Percentiles rank a stretch among this genome's conserved stretches.
Evolutionary conservation across 2,888 invertebrate species (phyloP).

Genomic region (Mechanitis mazaeus): DNA sequence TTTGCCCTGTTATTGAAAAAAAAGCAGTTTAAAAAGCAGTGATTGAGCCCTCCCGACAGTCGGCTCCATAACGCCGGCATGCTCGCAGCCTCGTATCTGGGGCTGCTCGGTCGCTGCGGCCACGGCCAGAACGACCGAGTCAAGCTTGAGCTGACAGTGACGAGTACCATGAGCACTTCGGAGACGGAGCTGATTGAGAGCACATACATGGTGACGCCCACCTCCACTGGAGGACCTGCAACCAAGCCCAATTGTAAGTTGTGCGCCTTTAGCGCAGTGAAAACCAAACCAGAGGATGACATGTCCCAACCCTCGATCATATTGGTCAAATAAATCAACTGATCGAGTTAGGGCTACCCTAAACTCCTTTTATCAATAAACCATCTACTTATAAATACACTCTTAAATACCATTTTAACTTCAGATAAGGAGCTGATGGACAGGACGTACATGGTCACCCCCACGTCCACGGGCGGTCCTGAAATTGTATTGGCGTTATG

Average conservation of each 20-base stretch:
- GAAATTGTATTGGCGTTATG: slow-evolving; percentile 65
- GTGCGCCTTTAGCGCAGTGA: slow-evolving; percentile 79
- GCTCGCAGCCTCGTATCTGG: slow-evolving; percentile 76
- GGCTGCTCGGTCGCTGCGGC: slow-evolving; percentile 70
- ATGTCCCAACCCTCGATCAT: slow-evolving; percentile 44
- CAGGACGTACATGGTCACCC: slow-evolving; percentile 88
- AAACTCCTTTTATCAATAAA: slow-evolving; percentile 43
- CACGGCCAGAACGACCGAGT: slow-evolving; percentile 37
- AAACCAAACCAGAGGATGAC: slow-evolving; percentile 54
- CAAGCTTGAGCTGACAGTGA: slow-evolving; percentile 84
- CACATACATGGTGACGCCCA: slow-evolving; percentile 98
- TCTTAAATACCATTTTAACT: slow-evolving; percentile 85
- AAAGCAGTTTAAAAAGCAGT: slow-evolving; percentile 25
- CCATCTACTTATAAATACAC: slow-evolving; percentile 52
- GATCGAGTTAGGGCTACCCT: slow-evolving; percentile 51
- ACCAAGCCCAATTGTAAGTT: slow-evolving; percentile 77
- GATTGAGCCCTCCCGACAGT: slow-evolving; percentile 43
- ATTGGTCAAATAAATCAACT: slow-evolving; percentile 34
- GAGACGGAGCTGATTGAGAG: slow-evolving; percentile 98
- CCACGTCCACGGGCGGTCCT: slow-evolving; percentile 87
- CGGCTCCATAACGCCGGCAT: slow-evolving; percentile 59
- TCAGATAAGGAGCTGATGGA: slow-evolving; percentile 89
- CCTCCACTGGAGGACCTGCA: slow-evolving; percentile 85
- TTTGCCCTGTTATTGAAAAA: slow-evolving; percentile 8
- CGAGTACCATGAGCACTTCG: slow-evolving; percentile 97